Conservation (phyloP, 2,888 invertebrate genomes). For the Nephrotoma guestfalica region DNA sequence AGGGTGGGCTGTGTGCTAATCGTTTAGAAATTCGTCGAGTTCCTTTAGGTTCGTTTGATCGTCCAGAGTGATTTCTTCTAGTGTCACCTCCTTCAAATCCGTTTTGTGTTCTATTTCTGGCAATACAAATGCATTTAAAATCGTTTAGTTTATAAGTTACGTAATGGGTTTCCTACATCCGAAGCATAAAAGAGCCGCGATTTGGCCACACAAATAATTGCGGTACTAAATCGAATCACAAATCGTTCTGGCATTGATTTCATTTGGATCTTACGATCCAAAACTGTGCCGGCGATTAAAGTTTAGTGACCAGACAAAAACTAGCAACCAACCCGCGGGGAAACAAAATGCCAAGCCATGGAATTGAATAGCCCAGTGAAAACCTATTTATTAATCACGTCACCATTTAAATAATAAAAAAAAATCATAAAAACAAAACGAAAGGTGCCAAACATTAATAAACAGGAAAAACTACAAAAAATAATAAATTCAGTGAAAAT, state of each 20-base stretch:
- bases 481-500: not conserved
- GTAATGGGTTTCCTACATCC: too few relatives aligned
- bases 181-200: too few relatives aligned
- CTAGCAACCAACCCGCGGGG: conserved; percentile 1
- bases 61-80: conserved; percentile 51
- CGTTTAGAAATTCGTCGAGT: conserved; percentile 45
- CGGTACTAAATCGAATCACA: too few relatives aligned
- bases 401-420: not conserved
- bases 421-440: not conserved
- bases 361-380: not conserved
- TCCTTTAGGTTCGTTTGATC: conserved; percentile 38
- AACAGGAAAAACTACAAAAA: not conserved
- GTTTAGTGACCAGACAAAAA: not conserved
- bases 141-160: too few relatives aligned
- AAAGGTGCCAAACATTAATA: not conserved
- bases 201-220: too few relatives aligned
- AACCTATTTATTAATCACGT: not conserved
- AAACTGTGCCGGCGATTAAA: not conserved
- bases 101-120: conserved; percentile 13
- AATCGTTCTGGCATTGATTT: too few relatives aligned
- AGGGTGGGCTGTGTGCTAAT: conserved; percentile 17
- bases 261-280: not conserved
- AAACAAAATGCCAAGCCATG: conserved; percentile 2
- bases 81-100: conserved; percentile 25
- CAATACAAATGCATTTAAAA: not conserved